Percentiles rank a stretch among this genome's conserved stretches.
Evolutionary conservation across 2,113 vertebrate genomes (phyloP).

Genomic region (Nestor notabilis): DNA sequence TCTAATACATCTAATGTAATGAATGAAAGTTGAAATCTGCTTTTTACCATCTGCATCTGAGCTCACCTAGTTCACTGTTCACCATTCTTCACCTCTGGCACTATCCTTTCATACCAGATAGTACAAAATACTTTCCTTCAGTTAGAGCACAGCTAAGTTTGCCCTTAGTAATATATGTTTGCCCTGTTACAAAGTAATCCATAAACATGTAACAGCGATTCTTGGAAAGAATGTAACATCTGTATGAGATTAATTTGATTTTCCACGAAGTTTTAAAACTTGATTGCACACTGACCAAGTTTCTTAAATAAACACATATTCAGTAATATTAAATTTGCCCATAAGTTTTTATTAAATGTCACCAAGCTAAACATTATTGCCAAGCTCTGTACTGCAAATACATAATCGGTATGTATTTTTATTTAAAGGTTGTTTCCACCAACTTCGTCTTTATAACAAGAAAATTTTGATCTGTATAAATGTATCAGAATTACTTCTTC

Average conservation of each 20-base stretch:
- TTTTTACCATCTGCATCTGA: not conserved
- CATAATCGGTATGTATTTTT: not conserved
- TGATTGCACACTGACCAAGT: not conserved
- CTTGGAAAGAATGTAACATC: not conserved
- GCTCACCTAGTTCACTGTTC: not conserved
- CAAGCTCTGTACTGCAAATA: not conserved
- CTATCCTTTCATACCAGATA: not conserved
- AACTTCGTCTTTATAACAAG: not conserved
- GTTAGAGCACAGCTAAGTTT: not conserved
- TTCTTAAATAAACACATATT: not conserved
- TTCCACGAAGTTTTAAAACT: not conserved
- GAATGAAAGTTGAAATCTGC: not conserved
- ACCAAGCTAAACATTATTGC: not conserved
- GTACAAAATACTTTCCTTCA: not conserved
- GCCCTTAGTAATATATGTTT: not conserved
- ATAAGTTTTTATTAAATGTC: not conserved
- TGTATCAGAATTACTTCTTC: not conserved
- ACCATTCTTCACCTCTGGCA: not conserved
- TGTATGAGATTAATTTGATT: not conserved
- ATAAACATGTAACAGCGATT: not conserved
- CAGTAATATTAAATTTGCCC: not conserved
- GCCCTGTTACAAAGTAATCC: not conserved
- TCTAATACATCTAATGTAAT: not conserved
- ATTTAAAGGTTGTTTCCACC: not conserved
- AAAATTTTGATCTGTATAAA: not conserved